Conservation (phyloP, 2,888 invertebrate species). For the Urechis unicinctus region DNA sequence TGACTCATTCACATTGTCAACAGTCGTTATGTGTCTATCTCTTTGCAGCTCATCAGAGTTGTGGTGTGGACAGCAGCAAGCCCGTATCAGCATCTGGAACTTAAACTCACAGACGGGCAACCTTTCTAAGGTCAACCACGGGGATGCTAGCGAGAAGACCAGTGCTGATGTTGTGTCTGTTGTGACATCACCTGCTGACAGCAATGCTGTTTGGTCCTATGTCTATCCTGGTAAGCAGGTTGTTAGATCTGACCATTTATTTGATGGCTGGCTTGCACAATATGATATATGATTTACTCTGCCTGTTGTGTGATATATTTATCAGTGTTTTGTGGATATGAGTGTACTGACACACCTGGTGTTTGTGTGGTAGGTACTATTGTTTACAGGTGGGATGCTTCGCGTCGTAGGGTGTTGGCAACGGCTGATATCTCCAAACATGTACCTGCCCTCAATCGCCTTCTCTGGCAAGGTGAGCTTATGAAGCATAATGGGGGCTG, state of each 20-base stretch:
- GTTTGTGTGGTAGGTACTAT: conserved; percentile 71
- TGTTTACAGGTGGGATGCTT: conserved; percentile 80
- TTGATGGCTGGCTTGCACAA: neutral
- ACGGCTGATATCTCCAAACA: conserved; percentile 73
- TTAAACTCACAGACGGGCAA: conserved; percentile 8
- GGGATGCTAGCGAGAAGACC: neutral
- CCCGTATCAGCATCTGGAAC: conserved; percentile 26
- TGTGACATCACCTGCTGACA: conserved; percentile 11
- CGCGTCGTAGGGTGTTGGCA: conserved; percentile 63
- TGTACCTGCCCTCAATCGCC: conserved; percentile 8
- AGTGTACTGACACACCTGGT: too few relatives aligned
- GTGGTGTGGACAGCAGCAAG: conserved; percentile 33
- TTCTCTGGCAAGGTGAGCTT: neutral
- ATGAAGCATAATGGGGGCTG: neutral
- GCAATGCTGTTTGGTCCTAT: conserved; percentile 62
- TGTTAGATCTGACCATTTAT: conserved; percentile 1
- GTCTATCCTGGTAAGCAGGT: conserved; percentile 65
- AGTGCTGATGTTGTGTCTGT: conserved; percentile 30
- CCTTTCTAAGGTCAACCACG: conserved; percentile 8
- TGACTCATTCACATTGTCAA: too few relatives aligned
- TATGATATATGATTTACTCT: too few relatives aligned
- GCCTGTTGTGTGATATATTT: too few relatives aligned
- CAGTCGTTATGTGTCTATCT: neutral
- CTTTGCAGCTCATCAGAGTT: conserved; percentile 13
- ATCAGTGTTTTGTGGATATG: too few relatives aligned